Evolutionary conservation across 92 coral and sea anemone species (phyloP).

Genomic region (Galaxea fascicularis): DNA sequence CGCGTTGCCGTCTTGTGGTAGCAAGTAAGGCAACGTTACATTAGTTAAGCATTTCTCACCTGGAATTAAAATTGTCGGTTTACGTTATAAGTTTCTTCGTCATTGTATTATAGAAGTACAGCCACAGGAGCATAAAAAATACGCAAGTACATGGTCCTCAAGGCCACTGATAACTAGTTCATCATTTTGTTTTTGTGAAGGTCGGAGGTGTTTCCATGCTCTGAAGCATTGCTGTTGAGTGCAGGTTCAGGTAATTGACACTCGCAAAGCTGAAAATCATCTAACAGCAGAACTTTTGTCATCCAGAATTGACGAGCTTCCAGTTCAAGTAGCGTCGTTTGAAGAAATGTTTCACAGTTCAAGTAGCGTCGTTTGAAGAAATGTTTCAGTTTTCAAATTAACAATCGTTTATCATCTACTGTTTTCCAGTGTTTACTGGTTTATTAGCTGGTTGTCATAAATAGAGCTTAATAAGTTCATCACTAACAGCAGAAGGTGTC

Average conservation of each 20-base stretch:
- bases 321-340: too few relatives aligned
- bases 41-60: too few relatives aligned
- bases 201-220: too few relatives aligned
- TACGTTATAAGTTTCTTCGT: too few relatives aligned
- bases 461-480: conserved; percentile 95
- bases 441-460: conserved; percentile 62
- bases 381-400: background rate
- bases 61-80: too few relatives aligned
- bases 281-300: background rate
- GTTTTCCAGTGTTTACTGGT: background rate
- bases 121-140: too few relatives aligned
- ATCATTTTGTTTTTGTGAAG: background rate
- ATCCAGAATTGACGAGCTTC: too few relatives aligned
- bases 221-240: background rate
- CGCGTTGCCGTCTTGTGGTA: too few relatives aligned
- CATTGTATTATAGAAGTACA: too few relatives aligned
- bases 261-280: background rate
- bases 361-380: background rate
- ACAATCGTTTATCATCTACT: background rate
- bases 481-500: conserved; percentile 98
- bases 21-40: too few relatives aligned
- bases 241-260: background rate
- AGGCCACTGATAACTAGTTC: too few relatives aligned
- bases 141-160: too few relatives aligned
- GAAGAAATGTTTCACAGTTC: background rate